phyloP scores from a whole-genome alignment of 2,888 invertebrate genomes.

The Lysandra bellargus region DNA sequence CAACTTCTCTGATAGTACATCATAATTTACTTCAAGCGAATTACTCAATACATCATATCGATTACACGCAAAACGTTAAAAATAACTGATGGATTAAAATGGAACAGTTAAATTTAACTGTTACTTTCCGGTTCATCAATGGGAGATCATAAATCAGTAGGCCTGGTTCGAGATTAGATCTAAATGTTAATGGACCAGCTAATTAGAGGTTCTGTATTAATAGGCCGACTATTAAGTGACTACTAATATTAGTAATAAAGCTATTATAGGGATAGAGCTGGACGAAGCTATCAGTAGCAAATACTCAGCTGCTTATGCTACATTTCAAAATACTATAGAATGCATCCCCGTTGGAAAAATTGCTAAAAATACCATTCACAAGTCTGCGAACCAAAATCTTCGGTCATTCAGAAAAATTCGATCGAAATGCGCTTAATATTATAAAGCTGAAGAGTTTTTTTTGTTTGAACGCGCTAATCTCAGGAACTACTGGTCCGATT shows the following conservation, averaged over 20 bases:
- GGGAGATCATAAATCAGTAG: slow-evolving; percentile 52
- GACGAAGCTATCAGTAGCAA: background rate
- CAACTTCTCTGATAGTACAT: background rate
- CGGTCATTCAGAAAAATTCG: too few species aligned
- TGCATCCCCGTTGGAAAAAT: too few species aligned
- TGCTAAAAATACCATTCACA: too few species aligned
- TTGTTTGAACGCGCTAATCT: too few species aligned
- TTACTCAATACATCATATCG: slow-evolving; percentile 10
- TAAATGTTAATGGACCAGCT: slow-evolving; percentile 54
- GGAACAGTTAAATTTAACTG: slow-evolving; percentile 29
- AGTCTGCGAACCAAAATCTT: too few species aligned
- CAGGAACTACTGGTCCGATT: too few species aligned
- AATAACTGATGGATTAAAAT: slow-evolving; percentile 24
- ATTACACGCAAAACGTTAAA: slow-evolving; percentile 14
- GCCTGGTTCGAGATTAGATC: slow-evolving; percentile 53
- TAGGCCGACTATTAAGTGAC: slow-evolving; percentile 19
- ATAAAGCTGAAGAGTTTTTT: too few species aligned
- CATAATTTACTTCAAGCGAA: background rate
- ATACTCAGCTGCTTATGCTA: too few species aligned
- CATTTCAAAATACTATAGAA: too few species aligned
- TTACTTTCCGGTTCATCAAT: slow-evolving; percentile 47
- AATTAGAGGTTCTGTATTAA: slow-evolving; percentile 48
- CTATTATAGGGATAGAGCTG: background rate
- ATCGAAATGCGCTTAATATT: too few species aligned
- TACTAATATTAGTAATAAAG: background rate